Evolutionary conservation across 2,797 vertebrate species (phyloP), one percentile per base, ranked within the genome.

Genomic region (Chaunax sp.): DNA sequence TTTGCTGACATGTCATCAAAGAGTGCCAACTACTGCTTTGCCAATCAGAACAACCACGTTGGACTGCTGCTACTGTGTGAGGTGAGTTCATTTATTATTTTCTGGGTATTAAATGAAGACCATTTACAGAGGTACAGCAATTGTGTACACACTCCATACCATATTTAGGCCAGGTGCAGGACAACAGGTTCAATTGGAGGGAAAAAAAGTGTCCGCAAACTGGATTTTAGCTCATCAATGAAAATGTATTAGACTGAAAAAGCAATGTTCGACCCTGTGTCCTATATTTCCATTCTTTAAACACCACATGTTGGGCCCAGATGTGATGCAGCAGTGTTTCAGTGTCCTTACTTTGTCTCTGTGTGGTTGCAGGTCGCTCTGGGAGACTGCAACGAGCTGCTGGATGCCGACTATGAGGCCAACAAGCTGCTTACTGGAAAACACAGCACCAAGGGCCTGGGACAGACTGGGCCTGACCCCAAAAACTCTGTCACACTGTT

Each of bases 1-100:
- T 98, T 98, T 78, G 96, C 96, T 4, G 96, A 97, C 87, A 96
- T 97, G 95, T 96, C 96, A 1, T 97, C 96, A 35, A 98, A 97
- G 82, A 97, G 96, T 44, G 96, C 95, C 77, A 97, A 97, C 90
- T 97, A 97, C 88, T 98, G 96, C 82, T 97, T 96, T 47, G 83
- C 96, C 59, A 94, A 67, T 49, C 93, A 82, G 60, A 83, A 92
- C 64, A 95, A 90, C 69, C 80, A 93, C 3, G 53, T 78, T 0
- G 96, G 96, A 1, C 87, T 98, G 35, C 83, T 98, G 59, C 85
- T 97, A 6, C 90, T 98, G 20, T 94, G 93, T 49, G 96, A 98
- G 94, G 96, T 97, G 72, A 63, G 81, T 14, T 7, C 1, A 13
- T 5, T 2, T 6, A 18, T 2, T 5, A 0, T 37, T 18, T 35